Conservation (phyloP, 2,113 vertebrate species). For the Channa argus region DNA sequence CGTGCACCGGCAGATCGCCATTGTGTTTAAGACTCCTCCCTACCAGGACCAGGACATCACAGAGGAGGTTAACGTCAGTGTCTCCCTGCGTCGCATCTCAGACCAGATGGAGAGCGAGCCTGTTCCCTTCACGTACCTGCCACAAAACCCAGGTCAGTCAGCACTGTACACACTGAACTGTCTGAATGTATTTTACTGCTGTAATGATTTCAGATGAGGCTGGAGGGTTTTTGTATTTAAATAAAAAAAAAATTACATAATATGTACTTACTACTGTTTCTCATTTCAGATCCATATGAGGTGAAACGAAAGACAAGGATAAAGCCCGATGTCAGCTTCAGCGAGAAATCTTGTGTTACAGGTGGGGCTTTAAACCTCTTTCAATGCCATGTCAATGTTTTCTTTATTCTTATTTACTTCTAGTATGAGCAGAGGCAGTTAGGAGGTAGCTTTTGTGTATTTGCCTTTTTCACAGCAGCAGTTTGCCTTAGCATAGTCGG, state of each 20-base stretch:
- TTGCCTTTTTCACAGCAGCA: too few relatives aligned
- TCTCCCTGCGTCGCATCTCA: constrained; percentile 87
- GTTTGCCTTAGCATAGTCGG: too few relatives aligned
- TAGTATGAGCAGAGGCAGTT: neutral
- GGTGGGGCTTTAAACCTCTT: constrained; percentile 53
- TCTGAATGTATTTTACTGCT: too few relatives aligned
- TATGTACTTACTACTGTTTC: neutral
- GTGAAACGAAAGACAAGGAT: constrained; percentile 83
- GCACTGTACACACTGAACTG: neutral
- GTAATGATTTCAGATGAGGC: neutral
- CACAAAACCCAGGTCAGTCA: constrained; percentile 84
- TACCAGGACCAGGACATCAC: constrained; percentile 88
- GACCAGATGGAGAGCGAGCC: constrained; percentile 92
- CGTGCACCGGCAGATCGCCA: constrained; percentile 93
- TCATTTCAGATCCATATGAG: constrained; percentile 82
- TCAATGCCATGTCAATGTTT: neutral
- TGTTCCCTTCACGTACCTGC: constrained; percentile 87
- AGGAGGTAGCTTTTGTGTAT: too few relatives aligned
- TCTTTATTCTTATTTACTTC: neutral
- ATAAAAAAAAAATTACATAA: neutral
- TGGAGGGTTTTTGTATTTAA: neutral
- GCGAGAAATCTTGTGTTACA: constrained; percentile 64
- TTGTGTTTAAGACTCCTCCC: constrained; percentile 91
- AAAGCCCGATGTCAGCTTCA: constrained; percentile 74
- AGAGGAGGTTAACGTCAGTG: constrained; percentile 85